Evolutionary conservation across 2,797 vertebrate genomes (phyloP), one percentile per base, ranked within the genome.

Genomic region (Xiphophorus birchmanni): DNA sequence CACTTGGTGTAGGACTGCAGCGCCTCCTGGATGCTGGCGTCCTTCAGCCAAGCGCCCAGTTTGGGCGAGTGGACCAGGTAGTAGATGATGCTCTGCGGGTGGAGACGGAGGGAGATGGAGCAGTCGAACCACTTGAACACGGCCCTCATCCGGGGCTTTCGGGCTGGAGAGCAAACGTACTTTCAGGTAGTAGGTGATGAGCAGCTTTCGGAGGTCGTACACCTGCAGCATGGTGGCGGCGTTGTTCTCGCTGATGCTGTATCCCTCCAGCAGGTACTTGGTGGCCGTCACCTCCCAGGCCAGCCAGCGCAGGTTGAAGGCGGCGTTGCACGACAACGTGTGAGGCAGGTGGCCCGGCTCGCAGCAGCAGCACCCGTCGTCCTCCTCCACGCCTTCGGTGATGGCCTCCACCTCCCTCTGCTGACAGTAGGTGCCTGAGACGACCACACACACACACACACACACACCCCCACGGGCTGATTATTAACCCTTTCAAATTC

Each of bases 361-460:
- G 21, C 97, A 98, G 89, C 97, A 99, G 94, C 98, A 99, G 93
- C 98, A 99, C n/a, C 95, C 96, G 2, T 97, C 95, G 2, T 99
- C 96, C 1, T 98, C 97, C 89, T 99, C 98, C 35, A 98, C 97
- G 0, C 97, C 97, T 90, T 99, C 98, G n/a, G 96, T 97, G 93
- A 99, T 99, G 90, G 98, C 98, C 88, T 99, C 98, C 84, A 99
- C 98, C 93, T 99, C 98, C 71, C 98, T 95, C 95, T 99, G 98
- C 95, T 99, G 98, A 92, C 98, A 99, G 80, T 99, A 99, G 0
- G 98, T 99, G 50, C 98, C 98, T 98, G 94, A 74, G 5, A 84
- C 32, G 76, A 72, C n/a, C 29, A 77, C 79, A 75, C 52, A 17
- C 0, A 13, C 50, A 23, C 50, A 3, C 50, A 9, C 42, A 44